Evolutionary conservation across 2,797 vertebrate genomes (phyloP).

Genomic region (Pangasius djambal): DNA sequence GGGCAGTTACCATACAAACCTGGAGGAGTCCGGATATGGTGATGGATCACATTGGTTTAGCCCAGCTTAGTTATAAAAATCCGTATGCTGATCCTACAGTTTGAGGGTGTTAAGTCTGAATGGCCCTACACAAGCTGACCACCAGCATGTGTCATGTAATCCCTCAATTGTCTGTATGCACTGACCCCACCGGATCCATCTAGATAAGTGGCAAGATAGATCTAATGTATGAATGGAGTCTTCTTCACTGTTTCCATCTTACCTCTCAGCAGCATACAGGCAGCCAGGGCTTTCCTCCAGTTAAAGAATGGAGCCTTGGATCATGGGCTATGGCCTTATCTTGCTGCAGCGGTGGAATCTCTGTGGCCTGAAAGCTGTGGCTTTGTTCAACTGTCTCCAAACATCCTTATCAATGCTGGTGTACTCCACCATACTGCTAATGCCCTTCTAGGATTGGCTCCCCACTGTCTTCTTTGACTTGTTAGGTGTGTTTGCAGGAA

Average conservation of each 20-base stretch:
- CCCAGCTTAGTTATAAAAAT: background rate
- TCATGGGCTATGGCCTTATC: background rate
- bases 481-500: conserved; percentile 2
- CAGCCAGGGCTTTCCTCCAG: background rate
- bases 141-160: background rate
- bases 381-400: background rate
- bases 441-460: background rate
- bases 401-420: background rate
- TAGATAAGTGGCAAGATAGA: background rate
- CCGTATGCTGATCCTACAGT: background rate
- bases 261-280: background rate
- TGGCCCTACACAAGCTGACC: background rate
- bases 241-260: background rate
- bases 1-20: background rate
- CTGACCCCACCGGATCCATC: background rate
- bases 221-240: background rate
- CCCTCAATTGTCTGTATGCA: background rate
- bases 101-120: background rate
- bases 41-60: background rate
- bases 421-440: background rate
- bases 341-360: background rate
- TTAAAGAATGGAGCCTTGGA: background rate
- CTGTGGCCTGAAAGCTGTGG: background rate
- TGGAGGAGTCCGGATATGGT: background rate
- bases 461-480: background rate